Percentiles rank a stretch among this genome's conserved stretches.
Evolutionary conservation across 2,113 vertebrate genomes (phyloP).

Genomic region (Cynopterus brachyotis): DNA sequence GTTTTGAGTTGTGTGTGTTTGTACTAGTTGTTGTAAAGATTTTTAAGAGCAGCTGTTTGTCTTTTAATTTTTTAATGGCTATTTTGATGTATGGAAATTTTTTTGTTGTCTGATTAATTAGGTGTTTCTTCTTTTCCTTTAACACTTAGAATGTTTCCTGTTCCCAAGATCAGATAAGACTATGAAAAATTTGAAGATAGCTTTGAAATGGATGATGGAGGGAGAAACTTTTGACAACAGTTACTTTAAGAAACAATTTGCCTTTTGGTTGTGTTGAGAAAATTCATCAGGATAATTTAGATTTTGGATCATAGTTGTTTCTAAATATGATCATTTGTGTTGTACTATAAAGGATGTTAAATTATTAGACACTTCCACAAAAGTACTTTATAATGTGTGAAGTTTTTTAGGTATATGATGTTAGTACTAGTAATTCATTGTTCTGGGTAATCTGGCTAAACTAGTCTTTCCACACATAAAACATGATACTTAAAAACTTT

Average conservation of each 20-base stretch:
- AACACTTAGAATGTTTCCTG: not conserved
- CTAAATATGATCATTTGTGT: not conserved
- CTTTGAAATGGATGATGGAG: not conserved
- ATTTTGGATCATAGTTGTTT: not conserved
- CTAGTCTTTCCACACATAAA: not conserved
- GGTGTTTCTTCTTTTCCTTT: not conserved
- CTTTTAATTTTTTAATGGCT: not conserved
- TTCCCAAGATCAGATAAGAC: not conserved
- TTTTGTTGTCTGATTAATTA: not conserved
- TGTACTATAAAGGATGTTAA: not conserved
- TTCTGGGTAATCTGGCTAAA: not conserved
- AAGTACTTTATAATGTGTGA: not conserved
- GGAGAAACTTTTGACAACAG: not conserved
- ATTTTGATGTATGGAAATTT: not conserved
- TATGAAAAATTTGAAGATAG: not conserved
- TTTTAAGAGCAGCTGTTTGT: not conserved
- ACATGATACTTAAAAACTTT: not conserved
- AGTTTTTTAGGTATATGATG: not conserved
- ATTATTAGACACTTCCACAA: not conserved
- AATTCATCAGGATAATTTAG: not conserved
- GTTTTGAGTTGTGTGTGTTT: not conserved
- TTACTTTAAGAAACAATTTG: not conserved
- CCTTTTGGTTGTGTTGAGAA: not conserved
- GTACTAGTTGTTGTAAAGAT: not conserved
- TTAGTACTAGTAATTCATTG: not conserved